Base-by-base conservation (phyloP, 2,797 vertebrate species). In the Acanthiza pusilla region DNA sequence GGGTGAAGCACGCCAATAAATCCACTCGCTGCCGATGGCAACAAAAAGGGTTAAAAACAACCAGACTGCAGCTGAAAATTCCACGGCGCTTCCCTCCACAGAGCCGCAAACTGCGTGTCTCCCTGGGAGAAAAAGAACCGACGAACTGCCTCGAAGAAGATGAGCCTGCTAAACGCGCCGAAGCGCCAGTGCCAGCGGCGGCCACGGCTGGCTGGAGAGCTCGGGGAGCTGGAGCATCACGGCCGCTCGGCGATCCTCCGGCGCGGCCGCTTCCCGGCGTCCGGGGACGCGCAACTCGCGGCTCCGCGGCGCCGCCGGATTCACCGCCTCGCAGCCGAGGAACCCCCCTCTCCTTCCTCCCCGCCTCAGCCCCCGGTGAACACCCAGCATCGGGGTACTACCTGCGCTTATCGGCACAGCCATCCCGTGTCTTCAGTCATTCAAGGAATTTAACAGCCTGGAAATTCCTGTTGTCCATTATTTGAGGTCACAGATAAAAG, bases 401-500 rank as follows among this genome's bases (percentile, higher is more conserved):
- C 98, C 98, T 99, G 98, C 97, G 90, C 98, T 97, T 97, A 97
- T 98, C 98, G 96, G 98, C 97, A 98, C 97, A 97, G 97, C 96
- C 97, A 98, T 98, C 96, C 98, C 98, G 97, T 97, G 98, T 98
- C 98, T 98, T 98, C 98, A 98, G 98, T 98, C 98, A 98, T 98
- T 98, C 97, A 98, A 97, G 97, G 97, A 98, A 98, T 98, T 98
- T 98, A 98, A 98, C 98, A 96, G 97, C 95, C 98, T 97, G 98
- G 97, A 98, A 98, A 98, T 98, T 98, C 98, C 98, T 60, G 98
- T 98, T 98, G 98, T 98, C 98, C 98, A 97, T 98, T 98, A 98
- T 98, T 97, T 98, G 98, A 98, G 98, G 98, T 97, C 98, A 98
- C 95, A 97, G 97, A 97, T 97, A 97, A 97, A 97, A 97, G 97